Evolutionary conservation across 2,797 vertebrate genomes (phyloP).

Genomic region (Apogon talboti): DNA sequence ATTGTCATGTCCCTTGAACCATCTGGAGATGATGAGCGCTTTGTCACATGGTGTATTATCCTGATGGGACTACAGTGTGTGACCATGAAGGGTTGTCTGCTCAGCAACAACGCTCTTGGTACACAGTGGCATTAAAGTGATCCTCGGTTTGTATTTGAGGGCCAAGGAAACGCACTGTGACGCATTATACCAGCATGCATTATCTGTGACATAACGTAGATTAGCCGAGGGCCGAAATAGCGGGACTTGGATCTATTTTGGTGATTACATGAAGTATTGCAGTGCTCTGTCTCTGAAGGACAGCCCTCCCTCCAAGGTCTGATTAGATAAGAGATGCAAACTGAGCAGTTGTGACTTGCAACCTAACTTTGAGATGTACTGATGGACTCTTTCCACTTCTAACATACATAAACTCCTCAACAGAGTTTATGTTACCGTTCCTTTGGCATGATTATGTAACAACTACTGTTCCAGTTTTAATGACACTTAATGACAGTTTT

Average conservation of each 20-base stretch:
- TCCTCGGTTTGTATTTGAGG: slow-evolving; percentile 10
- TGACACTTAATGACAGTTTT: too few relatives aligned
- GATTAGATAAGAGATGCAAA: neutral
- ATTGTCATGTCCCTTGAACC: slow-evolving; percentile 21
- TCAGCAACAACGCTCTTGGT: slow-evolving; percentile 6
- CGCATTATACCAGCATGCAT: neutral
- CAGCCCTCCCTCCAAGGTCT: neutral
- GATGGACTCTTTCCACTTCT: slow-evolving; percentile 1
- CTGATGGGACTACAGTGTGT: slow-evolving; percentile 10
- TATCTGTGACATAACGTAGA: neutral
- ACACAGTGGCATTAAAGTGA: slow-evolving; percentile 12
- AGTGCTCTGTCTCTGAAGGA: neutral
- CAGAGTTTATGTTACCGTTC: too few relatives aligned
- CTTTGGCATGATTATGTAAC: too few relatives aligned
- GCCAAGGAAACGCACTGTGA: slow-evolving; percentile 9
- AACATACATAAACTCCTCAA: too few relatives aligned
- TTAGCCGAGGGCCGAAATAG: neutral
- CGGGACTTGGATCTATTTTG: neutral
- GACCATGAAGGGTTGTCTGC: slow-evolving; percentile 14
- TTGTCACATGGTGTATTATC: slow-evolving; percentile 7
- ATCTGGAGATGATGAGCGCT: slow-evolving; percentile 12
- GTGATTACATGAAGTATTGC: neutral
- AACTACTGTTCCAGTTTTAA: too few relatives aligned
- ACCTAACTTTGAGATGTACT: slow-evolving; percentile 9
- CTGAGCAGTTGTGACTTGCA: slow-evolving; percentile 9